These are phyloP conservation scores for Lasioglossum leucozonium DNA, from an alignment of 2,888 invertebrate species.

Conservation along the genomic window DNA sequence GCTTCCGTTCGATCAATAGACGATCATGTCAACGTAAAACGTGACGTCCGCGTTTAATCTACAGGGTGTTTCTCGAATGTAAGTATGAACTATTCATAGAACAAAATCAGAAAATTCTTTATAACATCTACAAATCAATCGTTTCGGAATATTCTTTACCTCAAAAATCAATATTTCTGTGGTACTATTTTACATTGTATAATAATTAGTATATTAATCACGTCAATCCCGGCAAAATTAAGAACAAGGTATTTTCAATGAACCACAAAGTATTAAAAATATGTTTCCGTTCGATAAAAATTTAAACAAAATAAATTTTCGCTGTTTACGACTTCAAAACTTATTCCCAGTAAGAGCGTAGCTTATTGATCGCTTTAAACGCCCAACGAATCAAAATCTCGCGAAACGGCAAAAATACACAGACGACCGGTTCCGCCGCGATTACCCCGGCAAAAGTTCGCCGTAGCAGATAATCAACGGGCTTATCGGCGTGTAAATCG, in stretches of 20 bases:
- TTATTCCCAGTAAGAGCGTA: background rate
- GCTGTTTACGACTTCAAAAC: background rate
- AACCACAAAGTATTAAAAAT: background rate
- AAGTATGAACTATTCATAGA: background rate
- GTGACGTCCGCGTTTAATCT: background rate
- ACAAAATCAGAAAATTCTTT: background rate
- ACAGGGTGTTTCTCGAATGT: background rate
- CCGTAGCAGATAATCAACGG: constrained; percentile 46
- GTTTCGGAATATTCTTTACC: background rate
- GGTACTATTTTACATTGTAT: background rate
- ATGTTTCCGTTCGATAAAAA: background rate
- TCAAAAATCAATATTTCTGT: background rate
- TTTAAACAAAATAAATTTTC: background rate
- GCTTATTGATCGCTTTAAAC: background rate
- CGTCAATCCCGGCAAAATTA: background rate
- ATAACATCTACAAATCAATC: background rate
- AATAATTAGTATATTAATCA: background rate
- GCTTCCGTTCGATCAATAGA: constrained; percentile 1
- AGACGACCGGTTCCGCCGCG: background rate
- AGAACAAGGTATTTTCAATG: background rate
- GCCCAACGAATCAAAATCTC: background rate
- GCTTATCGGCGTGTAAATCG: constrained; percentile 64
- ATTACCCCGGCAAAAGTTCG: constrained; percentile 11
- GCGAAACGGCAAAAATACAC: background rate
- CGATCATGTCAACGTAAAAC: background rate